Percentiles rank a stretch among this genome's conserved stretches.
Evolutionary conservation across 1,140 invertebrate species (phyloP).

Genomic region (Tetramorium parvispinum): DNA sequence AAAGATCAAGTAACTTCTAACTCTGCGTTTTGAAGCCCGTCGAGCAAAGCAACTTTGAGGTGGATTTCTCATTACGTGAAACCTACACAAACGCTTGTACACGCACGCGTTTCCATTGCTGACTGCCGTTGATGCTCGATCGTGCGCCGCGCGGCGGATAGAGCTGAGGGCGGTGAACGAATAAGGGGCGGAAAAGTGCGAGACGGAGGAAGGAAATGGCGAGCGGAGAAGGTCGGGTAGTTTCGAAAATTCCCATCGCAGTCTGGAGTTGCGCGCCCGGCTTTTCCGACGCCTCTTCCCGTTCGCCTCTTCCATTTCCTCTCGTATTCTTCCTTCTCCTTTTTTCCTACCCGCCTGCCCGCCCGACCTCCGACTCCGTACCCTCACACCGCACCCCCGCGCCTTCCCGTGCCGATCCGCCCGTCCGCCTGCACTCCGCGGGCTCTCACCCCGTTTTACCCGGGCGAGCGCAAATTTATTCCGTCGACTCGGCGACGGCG

Average conservation of each 20-base stretch:
- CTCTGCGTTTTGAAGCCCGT: slow-evolving; percentile 35
- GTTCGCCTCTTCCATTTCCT: slow-evolving; percentile 77
- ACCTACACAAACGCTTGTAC: slow-evolving; percentile 52
- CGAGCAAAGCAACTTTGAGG: slow-evolving; percentile 38
- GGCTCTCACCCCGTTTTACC: slow-evolving; percentile 73
- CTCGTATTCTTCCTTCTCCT: slow-evolving; percentile 57
- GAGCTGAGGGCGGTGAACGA: slow-evolving; percentile 44
- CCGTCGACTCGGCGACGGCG: slow-evolving; percentile 80
- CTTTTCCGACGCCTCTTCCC: slow-evolving; percentile 77
- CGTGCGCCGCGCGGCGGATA: slow-evolving; percentile 10
- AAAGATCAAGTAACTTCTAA: slow-evolving; percentile 41
- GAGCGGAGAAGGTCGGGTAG: slow-evolving; percentile 46
- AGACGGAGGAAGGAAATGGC: slow-evolving; percentile 51
- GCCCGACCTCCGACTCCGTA: slow-evolving; percentile 17
- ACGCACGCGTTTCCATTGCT: slow-evolving; percentile 44
- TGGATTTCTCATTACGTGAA: slow-evolving; percentile 58
- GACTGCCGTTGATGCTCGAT: slow-evolving; percentile 57
- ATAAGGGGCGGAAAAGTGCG: slow-evolving; percentile 56
- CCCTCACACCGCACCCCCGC: slow-evolving; percentile 16
- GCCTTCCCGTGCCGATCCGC: not conserved
- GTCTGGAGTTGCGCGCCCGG: slow-evolving; percentile 65
- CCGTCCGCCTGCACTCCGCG: slow-evolving; percentile 44
- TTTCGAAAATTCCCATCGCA: slow-evolving; percentile 75
- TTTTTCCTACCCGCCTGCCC: slow-evolving; percentile 56
- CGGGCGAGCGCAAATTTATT: slow-evolving; percentile 84